Percentiles rank a stretch among this genome's conserved stretches.
These are phyloP conservation scores for Mycteria americana DNA, from an alignment of 2,797 vertebrate species.

Conservation along the genomic window DNA sequence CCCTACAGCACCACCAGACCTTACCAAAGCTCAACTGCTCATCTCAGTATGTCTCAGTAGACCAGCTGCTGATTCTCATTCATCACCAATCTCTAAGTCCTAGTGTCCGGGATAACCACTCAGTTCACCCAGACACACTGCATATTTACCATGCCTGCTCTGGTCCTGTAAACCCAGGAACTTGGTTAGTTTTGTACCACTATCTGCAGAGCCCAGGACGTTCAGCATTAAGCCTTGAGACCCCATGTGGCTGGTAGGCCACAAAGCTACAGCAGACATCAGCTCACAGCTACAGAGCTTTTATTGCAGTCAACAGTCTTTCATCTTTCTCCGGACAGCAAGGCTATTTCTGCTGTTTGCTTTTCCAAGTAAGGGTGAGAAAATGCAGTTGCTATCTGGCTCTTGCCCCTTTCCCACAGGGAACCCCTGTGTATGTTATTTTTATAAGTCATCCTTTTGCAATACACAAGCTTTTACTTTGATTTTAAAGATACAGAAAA, in stretches of 20 bases:
- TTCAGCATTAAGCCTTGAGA: not conserved
- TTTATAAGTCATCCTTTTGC: not conserved
- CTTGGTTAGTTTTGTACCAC: not conserved
- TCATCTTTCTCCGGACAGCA: not conserved
- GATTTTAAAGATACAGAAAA: not conserved
- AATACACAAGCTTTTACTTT: not conserved
- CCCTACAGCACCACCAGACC: not conserved
- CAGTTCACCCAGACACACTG: not conserved
- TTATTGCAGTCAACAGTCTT: not conserved
- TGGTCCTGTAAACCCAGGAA: not conserved
- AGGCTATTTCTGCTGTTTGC: constrained; percentile 8
- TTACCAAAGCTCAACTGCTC: not conserved
- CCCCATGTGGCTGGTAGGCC: not conserved
- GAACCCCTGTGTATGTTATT: not conserved
- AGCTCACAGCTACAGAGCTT: constrained; percentile 1
- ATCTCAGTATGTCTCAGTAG: not conserved
- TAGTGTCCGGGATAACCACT: not conserved
- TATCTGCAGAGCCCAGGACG: not conserved
- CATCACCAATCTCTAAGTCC: not conserved
- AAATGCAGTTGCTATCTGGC: not conserved
- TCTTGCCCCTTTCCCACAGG: not conserved
- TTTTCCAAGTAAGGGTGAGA: not conserved
- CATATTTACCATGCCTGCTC: not conserved
- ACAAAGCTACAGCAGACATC: not conserved
- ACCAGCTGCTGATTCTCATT: not conserved